Conservation (phyloP, 1,140 invertebrate species). For the Ceratoteleas bidentatus region DNA sequence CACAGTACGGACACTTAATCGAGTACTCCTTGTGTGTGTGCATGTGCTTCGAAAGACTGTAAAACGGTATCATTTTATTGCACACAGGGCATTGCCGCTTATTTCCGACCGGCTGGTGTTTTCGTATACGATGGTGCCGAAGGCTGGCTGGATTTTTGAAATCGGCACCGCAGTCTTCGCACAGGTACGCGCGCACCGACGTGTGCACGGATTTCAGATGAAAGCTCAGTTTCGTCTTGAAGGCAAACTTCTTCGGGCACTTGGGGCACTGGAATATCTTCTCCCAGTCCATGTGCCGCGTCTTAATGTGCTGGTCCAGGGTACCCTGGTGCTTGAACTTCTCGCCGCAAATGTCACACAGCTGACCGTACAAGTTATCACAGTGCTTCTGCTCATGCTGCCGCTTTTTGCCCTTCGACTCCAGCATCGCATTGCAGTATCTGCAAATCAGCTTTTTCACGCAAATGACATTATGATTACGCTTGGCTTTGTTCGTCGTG, state of each 20-base stretch:
- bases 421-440: constrained; percentile 73
- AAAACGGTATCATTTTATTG: constrained; percentile 78
- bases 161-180: constrained; percentile 79
- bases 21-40: constrained; percentile 80
- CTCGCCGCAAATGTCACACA: constrained; percentile 79
- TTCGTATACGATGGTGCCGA: constrained; percentile 78
- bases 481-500: constrained; percentile 74
- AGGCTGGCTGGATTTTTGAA: constrained; percentile 80
- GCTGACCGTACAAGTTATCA: constrained; percentile 75
- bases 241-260: constrained; percentile 79
- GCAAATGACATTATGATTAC: constrained; percentile 74
- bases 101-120: constrained; percentile 76
- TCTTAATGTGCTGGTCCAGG: constrained; percentile 78
- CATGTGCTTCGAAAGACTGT: constrained; percentile 80
- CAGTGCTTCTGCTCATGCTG: constrained; percentile 80
- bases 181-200: constrained; percentile 75
- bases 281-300: constrained; percentile 77
- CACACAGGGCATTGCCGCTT: constrained; percentile 78
- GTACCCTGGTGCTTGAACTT: constrained; percentile 80
- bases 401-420: constrained; percentile 78
- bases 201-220: constrained; percentile 80
- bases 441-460: constrained; percentile 76
- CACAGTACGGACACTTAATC: constrained; percentile 78
- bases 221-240: constrained; percentile 80
- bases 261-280: constrained; percentile 79